Evolutionary conservation across 2,797 vertebrate genomes (phyloP), one percentile per base, ranked within the genome.

Genomic region (Tenualosa ilisha): DNA sequence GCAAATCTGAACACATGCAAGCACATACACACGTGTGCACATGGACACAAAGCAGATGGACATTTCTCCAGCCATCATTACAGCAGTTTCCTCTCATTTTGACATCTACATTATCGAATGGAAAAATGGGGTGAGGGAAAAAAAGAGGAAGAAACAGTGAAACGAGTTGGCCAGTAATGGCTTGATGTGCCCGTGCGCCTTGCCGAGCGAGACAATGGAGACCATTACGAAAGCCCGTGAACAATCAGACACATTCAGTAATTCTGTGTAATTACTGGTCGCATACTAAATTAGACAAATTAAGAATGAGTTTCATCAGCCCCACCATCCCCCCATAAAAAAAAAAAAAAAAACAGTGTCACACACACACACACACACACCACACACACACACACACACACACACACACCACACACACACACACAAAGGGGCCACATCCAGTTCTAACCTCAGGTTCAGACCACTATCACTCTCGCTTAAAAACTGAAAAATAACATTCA

Each of bases 211-310:
- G 90, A 93, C 92, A 92, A 94, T 92, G 88, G 91, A 91, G 90
- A 91, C 91, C 92, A 92, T 94, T 94, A 93, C 90, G 87, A 91
- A 93, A 91, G 90, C 90, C 89, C 89, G 89, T 88, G 91, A 94
- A 94, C 92, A 95, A 94, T 89, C 85, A 88, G 91, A 92, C 90
- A 91, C 90, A 93, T 92, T 93, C 85, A 91, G 92, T 92, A 91
- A 93, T 88, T 89, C 87, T 84, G 87, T 87, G 89, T 94, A 94
- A 95, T 95, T 95, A 94, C 88, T 94, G 91, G 88, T 90, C 88
- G 84, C 88, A 91, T 90, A 92, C 63, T 40, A 87, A 90, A 91
- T 84, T 37, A 89, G 83, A 81, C 84, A 82, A 83, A 84, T 84
- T 53, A 87, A 89, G 86, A 90, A 91, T 87, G 85, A 91, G 89